Conservation (phyloP, 1,140 invertebrate genomes). For the Subanguina moxae region DNA sequence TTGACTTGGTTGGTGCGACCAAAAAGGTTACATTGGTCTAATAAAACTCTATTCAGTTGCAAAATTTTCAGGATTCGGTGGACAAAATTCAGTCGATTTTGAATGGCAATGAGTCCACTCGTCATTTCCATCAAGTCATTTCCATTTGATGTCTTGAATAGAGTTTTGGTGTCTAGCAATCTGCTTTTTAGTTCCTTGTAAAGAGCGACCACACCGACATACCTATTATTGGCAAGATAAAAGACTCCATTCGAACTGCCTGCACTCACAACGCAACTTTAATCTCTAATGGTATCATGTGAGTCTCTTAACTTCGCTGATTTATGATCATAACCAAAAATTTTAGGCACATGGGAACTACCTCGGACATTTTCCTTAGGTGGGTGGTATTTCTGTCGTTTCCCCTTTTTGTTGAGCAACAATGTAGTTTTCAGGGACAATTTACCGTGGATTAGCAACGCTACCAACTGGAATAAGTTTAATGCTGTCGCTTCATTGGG, state of each 20-base stretch:
- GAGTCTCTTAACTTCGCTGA: too few relatives aligned
- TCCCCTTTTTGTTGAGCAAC: conserved; percentile 28
- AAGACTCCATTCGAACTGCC: conserved; percentile 92
- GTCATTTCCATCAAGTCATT: conserved; percentile 94
- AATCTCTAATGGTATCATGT: conserved; percentile 95
- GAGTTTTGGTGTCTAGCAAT: conserved; percentile 64
- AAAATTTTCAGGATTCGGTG: conserved; percentile 61
- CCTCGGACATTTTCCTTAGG: conserved; percentile 78
- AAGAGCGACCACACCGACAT: conserved; percentile 95
- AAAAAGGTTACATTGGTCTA: conserved; percentile 11
- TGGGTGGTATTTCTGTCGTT: conserved; percentile 3
- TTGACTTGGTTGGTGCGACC: background rate
- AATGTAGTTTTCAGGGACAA: conserved; percentile 73
- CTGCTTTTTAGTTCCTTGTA: conserved; percentile 75
- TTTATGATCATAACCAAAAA: too few relatives aligned
- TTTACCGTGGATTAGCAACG: conserved; percentile 92
- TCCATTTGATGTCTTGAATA: too few relatives aligned
- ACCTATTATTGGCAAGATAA: conserved; percentile 90
- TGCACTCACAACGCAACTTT: conserved; percentile 98
- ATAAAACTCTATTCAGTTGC: too few relatives aligned
- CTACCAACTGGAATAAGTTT: conserved; percentile 98
- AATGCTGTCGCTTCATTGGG: conserved; percentile 95
- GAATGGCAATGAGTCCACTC: conserved; percentile 89
- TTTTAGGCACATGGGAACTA: conserved; percentile 97
- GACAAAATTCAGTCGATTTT: conserved; percentile 71